Evolutionary conservation across 2,113 vertebrate genomes (phyloP).

Genomic region (Paralichthys olivaceus): DNA sequence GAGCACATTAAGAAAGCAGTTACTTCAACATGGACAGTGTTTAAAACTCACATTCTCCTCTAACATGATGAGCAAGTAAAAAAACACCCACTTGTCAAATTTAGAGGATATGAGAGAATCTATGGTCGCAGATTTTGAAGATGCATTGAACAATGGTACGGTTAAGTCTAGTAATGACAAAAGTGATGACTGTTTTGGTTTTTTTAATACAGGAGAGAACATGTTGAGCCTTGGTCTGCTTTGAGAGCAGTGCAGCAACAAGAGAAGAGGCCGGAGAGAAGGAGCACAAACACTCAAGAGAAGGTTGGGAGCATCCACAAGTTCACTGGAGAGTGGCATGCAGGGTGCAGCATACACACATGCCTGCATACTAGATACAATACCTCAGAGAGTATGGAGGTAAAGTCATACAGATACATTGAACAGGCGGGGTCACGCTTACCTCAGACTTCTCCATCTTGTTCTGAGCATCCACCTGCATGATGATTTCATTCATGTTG

Average conservation of each 20-base stretch:
- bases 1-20: slow-evolving; percentile 45
- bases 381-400: slow-evolving; percentile 46
- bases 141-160: slow-evolving; percentile 45
- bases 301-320: slow-evolving; percentile 70
- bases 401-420: slow-evolving; percentile 6
- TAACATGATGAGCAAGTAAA: neutral
- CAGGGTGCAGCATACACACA: slow-evolving; percentile 78
- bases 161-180: slow-evolving; percentile 42
- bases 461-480: slow-evolving; percentile 96
- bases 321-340: slow-evolving; percentile 75
- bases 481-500: slow-evolving; percentile 99
- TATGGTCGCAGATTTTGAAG: slow-evolving; percentile 46
- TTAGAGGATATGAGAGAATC: slow-evolving; percentile 36
- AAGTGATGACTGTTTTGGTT: slow-evolving; percentile 39
- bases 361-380: slow-evolving; percentile 72
- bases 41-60: slow-evolving; percentile 17
- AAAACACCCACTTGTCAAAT: slow-evolving; percentile 14
- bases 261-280: slow-evolving; percentile 39
- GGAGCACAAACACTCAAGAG: slow-evolving; percentile 75
- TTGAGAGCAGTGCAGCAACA: slow-evolving; percentile 63
- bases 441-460: slow-evolving; percentile 99
- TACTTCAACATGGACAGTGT: slow-evolving; percentile 22
- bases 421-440: slow-evolving; percentile 68
- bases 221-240: slow-evolving; percentile 55
- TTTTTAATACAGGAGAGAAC: slow-evolving; percentile 22